A percentile compares a stretch with the other conserved stretches of the same genome.
Conservation (phyloP, 2,888 invertebrate genomes). For the Chrysomela aeneicollis region DNA sequence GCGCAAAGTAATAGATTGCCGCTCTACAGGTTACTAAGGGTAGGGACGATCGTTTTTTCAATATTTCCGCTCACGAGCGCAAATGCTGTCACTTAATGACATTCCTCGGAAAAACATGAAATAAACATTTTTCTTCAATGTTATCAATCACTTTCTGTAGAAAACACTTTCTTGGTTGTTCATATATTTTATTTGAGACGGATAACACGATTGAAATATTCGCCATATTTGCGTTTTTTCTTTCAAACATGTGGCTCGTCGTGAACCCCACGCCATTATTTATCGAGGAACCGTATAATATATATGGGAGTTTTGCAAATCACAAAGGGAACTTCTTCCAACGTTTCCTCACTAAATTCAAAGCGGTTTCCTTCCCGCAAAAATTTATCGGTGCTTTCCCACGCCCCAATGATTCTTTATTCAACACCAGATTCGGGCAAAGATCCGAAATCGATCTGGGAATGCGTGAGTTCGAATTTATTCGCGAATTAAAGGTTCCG, state of each 20-base stretch:
- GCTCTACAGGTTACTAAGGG: no score
- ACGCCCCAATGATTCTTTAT: slow-evolving; percentile 11
- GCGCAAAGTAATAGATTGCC: no score
- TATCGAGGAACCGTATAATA: not conserved
- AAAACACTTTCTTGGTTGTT: no score
- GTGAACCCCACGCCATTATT: not conserved
- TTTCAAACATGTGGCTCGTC: not conserved
- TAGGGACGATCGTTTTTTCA: no score
- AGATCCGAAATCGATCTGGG: slow-evolving; percentile 40
- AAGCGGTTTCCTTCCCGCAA: not conserved
- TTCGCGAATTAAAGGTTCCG: slow-evolving; percentile 47
- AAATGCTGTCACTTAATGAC: no score
- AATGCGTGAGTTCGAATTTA: slow-evolving; percentile 49
- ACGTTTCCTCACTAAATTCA: not conserved
- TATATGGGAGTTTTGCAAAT: not conserved
- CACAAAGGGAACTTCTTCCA: not conserved
- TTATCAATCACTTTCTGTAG: no score
- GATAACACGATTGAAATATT: no score
- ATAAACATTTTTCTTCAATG: no score
- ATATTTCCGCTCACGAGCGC: no score
- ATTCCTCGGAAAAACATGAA: no score
- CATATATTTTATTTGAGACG: no score
- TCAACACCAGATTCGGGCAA: slow-evolving; percentile 16
- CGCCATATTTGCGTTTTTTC: no score
- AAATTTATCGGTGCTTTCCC: not conserved